Evolutionary conservation across 2,888 invertebrate species (phyloP).

Genomic region (Caenorhabditis sp.): DNA sequence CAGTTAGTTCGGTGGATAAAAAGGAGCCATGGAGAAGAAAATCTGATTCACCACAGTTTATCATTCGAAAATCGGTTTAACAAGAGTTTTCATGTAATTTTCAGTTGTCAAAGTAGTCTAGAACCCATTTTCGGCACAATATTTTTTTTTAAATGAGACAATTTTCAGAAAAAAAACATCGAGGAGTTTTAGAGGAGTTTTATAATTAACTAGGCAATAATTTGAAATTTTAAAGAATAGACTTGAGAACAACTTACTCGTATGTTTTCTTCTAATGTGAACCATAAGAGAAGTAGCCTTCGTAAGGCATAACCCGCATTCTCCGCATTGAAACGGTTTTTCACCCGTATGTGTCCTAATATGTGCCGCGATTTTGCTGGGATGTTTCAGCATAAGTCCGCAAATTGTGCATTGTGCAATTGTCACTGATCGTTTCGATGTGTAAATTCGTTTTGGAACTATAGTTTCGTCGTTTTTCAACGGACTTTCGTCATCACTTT

Average conservation of each 20-base stretch:
- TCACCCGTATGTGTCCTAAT: constrained; percentile 58
- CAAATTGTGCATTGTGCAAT: constrained; percentile 56
- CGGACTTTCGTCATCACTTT: not conserved
- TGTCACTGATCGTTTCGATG: constrained; percentile 18
- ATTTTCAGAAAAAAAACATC: too few relatives aligned
- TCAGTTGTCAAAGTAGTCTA: too few relatives aligned
- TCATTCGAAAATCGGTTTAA: too few relatives aligned
- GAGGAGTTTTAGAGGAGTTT: too few relatives aligned
- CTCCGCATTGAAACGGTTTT: constrained; percentile 53
- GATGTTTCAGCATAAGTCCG: constrained; percentile 57
- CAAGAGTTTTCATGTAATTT: too few relatives aligned
- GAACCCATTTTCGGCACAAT: too few relatives aligned
- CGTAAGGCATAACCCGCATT: constrained; percentile 48
- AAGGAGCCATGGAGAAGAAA: too few relatives aligned
- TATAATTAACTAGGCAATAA: too few relatives aligned
- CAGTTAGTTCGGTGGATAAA: too few relatives aligned
- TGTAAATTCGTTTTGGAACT: constrained; percentile 6
- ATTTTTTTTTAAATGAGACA: too few relatives aligned
- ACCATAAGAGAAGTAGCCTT: constrained; percentile 47
- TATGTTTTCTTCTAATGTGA: constrained; percentile 57
- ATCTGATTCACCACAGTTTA: too few relatives aligned
- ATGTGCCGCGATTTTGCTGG: constrained; percentile 59
- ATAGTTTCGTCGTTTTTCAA: not conserved
- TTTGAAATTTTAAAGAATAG: too few relatives aligned
- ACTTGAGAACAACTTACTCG: constrained; percentile 16